These are phyloP conservation scores for Semicossyphus pulcher DNA, from an alignment of 2,113 vertebrate species.

Conservation along the genomic window DNA sequence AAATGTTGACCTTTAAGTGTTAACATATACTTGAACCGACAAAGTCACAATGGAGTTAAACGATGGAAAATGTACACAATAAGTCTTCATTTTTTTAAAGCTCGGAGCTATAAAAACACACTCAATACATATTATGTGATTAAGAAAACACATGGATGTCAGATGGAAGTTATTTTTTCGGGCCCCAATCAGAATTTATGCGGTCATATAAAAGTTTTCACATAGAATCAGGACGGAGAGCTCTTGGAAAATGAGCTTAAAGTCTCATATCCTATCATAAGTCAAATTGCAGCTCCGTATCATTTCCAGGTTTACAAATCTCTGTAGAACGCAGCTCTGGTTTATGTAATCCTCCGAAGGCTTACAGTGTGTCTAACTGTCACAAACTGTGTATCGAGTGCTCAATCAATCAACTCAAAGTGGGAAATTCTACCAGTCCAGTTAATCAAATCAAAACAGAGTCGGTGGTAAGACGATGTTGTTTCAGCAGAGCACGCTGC, in stretches of 20 bases:
- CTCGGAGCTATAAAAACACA: conserved; percentile 27
- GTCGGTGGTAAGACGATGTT: conserved; percentile 13
- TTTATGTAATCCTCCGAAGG: conserved; percentile 2
- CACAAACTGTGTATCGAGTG: conserved; percentile 18
- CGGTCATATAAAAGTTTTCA: conserved; percentile 25
- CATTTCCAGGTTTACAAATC: conserved; percentile 31
- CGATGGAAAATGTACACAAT: conserved; percentile 33
- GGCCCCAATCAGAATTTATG: conserved; percentile 22
- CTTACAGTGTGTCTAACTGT: conserved; percentile 12
- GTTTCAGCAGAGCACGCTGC: conserved; percentile 13
- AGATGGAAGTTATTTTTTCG: conserved; percentile 25
- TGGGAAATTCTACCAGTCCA: conserved; percentile 1
- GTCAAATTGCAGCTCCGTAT: conserved; percentile 33
- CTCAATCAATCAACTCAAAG: conserved; percentile 29
- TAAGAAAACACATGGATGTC: conserved; percentile 54
- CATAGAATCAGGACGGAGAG: conserved; percentile 36
- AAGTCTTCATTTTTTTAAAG: conserved; percentile 33
- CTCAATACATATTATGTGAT: conserved; percentile 44
- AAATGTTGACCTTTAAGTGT: conserved; percentile 34
- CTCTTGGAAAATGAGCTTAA: conserved; percentile 24
- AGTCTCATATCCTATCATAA: conserved; percentile 33
- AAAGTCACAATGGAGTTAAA: conserved; percentile 9
- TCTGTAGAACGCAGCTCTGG: not conserved
- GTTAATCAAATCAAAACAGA: conserved; percentile 33
- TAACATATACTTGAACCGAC: conserved; percentile 36